Percentiles rank a stretch among this genome's conserved stretches.
Evolutionary conservation across 2,113 vertebrate species (phyloP).

Genomic region (Machaerirhynchus nigripectus): DNA sequence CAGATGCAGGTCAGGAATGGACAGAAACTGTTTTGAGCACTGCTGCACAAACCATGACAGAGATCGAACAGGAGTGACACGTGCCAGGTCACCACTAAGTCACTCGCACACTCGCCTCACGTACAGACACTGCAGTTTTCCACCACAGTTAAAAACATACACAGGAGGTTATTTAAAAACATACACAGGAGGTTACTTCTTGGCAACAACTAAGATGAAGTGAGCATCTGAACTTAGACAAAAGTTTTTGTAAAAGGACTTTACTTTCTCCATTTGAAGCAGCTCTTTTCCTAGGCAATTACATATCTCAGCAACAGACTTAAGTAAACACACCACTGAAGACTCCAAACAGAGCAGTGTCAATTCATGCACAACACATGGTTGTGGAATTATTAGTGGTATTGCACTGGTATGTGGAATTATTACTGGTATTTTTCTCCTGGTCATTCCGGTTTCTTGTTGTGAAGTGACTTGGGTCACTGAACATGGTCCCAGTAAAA

Average conservation of each 20-base stretch:
- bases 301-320: accelerated
- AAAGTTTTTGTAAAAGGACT: neutral
- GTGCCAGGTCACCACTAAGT: neutral
- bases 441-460: neutral
- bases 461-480: neutral
- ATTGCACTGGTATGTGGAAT: neutral
- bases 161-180: neutral
- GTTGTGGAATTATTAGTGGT: too few relatives aligned
- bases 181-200: neutral
- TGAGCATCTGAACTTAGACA: neutral
- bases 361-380: neutral
- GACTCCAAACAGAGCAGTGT: neutral
- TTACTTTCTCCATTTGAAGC: neutral
- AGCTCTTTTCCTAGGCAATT: neutral
- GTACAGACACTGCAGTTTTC: neutral
- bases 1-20: neutral
- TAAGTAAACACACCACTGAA: neutral
- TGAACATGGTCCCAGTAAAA: neutral
- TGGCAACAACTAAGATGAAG: neutral
- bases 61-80: neutral
- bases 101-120: neutral
- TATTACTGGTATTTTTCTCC: neutral
- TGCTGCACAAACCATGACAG: neutral
- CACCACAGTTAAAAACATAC: neutral
- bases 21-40: neutral